A percentile compares a stretch with the other conserved stretches of the same genome.
Conservation (phyloP, 2,113 vertebrate species). For the Acanthochromis polyacanthus region DNA sequence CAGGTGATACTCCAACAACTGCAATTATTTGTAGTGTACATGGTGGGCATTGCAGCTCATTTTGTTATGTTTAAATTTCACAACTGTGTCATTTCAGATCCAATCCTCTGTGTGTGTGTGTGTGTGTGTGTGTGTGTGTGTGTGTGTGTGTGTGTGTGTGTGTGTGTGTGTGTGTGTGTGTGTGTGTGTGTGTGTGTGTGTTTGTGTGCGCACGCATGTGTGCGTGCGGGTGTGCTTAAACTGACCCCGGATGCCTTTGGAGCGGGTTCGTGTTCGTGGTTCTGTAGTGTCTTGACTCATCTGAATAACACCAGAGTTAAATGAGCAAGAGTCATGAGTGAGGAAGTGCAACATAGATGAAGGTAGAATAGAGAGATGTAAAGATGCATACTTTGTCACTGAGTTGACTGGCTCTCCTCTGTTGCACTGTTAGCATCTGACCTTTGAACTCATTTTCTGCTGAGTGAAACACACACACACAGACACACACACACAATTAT, state of each 20-base stretch:
- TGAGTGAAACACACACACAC: slow-evolving; percentile 31
- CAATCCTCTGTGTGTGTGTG: not conserved
- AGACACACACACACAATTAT: slow-evolving; percentile 24
- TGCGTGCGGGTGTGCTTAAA: slow-evolving; percentile 4
- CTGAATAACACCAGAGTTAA: slow-evolving; percentile 82
- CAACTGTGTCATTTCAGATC: too few species aligned
- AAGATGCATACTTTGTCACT: slow-evolving; percentile 85
- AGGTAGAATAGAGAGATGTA: not conserved
- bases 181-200: slow-evolving; percentile 4
- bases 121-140: too few species aligned
- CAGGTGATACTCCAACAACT: too few species aligned
- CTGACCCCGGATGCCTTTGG: slow-evolving; percentile 94
- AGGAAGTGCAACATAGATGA: not conserved
- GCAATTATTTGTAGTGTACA: too few species aligned
- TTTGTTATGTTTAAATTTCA: too few species aligned
- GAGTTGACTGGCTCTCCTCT: slow-evolving; percentile 86
- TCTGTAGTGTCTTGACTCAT: slow-evolving; percentile 96
- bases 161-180: slow-evolving; percentile 16
- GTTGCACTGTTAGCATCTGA: slow-evolving; percentile 91
- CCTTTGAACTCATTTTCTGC: slow-evolving; percentile 93
- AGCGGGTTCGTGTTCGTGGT: slow-evolving; percentile 92
- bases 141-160: slow-evolving; percentile 5
- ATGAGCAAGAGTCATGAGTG: not conserved
- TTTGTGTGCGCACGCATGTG: slow-evolving; percentile 15
- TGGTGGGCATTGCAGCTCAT: too few species aligned